Conservation (phyloP, 2,888 invertebrate species). For the Parnassius smintheus region DNA sequence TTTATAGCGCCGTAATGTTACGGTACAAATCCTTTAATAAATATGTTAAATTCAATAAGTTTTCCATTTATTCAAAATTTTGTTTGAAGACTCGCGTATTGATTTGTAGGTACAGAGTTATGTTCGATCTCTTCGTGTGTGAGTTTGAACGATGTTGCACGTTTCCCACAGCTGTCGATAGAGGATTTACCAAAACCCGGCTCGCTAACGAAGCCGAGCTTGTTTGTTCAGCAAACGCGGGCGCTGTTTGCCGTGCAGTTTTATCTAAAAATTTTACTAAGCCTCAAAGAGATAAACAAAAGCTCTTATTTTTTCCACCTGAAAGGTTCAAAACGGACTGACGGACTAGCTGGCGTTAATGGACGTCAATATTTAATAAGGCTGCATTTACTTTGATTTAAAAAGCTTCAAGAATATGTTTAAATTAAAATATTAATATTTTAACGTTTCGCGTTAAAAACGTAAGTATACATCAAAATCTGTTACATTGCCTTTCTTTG, state of each 20-base stretch:
- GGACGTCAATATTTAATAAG: conserved; percentile 18
- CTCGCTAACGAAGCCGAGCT: conserved; percentile 58
- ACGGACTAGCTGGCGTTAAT: conserved; percentile 10
- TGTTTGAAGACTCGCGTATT: conserved; percentile 1
- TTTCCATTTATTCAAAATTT: too few species aligned
- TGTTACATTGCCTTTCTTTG: background rate
- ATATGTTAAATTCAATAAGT: too few species aligned
- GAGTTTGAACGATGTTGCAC: conserved; percentile 36
- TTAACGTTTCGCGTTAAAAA: background rate
- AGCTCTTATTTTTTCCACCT: conserved; percentile 6
- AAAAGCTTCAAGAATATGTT: background rate
- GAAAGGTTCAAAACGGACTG: conserved; percentile 21
- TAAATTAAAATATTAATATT: background rate
- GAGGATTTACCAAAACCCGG: conserved; percentile 54
- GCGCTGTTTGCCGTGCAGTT: conserved; percentile 29
- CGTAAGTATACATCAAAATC: background rate
- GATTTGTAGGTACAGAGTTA: conserved; percentile 25
- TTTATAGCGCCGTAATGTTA: too few species aligned
- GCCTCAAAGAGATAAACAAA: conserved; percentile 20
- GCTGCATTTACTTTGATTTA: background rate
- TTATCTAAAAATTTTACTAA: conserved; percentile 19
- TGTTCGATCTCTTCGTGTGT: conserved; percentile 32
- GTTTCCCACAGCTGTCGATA: conserved; percentile 51
- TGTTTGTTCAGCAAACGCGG: conserved; percentile 45
- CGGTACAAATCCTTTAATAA: too few species aligned